Evolutionary conservation across 2,888 invertebrate genomes (phyloP).

Genomic region (Ormyrus rosae): DNA sequence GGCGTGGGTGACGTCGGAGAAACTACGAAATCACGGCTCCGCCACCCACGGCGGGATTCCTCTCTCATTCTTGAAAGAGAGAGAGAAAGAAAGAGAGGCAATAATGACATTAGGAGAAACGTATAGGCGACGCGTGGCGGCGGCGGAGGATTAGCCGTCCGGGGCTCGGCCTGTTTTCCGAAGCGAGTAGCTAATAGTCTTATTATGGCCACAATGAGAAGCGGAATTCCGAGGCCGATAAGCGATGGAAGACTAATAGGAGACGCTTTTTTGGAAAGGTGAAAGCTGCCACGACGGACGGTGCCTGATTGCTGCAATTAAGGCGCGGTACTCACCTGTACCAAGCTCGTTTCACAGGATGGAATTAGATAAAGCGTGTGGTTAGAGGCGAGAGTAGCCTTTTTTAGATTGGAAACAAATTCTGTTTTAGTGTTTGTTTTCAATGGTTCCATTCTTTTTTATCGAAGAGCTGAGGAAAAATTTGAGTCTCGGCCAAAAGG

Average conservation of each 20-base stretch:
- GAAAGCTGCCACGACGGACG: neutral
- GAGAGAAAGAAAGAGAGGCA: conserved; percentile 2
- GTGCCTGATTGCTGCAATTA: neutral
- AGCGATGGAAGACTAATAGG: neutral
- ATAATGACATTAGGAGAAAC: conserved; percentile 48
- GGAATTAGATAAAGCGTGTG: too few relatives aligned
- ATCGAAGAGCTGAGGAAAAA: too few relatives aligned
- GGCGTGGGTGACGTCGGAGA: conserved; percentile 36
- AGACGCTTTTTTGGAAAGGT: neutral
- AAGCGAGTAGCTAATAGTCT: conserved; percentile 46
- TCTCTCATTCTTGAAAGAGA: neutral
- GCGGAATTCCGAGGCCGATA: conserved; percentile 8
- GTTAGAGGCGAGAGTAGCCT: too few relatives aligned
- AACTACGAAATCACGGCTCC: conserved; percentile 50
- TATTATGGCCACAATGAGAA: conserved; percentile 19
- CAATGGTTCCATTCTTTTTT: too few relatives aligned
- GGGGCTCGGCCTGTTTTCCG: conserved; percentile 21
- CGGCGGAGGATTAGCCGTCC: neutral
- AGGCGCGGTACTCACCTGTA: too few relatives aligned
- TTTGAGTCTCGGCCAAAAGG: too few relatives aligned
- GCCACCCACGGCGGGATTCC: conserved; percentile 46
- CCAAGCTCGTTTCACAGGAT: too few relatives aligned
- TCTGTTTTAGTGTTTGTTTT: too few relatives aligned
- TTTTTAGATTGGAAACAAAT: too few relatives aligned
- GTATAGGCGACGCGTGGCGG: conserved; percentile 16